Percentiles rank a stretch among this genome's conserved stretches.
These are phyloP conservation scores for Iguana delicatissima DNA, from an alignment of 2,797 vertebrate species.

Conservation along the genomic window DNA sequence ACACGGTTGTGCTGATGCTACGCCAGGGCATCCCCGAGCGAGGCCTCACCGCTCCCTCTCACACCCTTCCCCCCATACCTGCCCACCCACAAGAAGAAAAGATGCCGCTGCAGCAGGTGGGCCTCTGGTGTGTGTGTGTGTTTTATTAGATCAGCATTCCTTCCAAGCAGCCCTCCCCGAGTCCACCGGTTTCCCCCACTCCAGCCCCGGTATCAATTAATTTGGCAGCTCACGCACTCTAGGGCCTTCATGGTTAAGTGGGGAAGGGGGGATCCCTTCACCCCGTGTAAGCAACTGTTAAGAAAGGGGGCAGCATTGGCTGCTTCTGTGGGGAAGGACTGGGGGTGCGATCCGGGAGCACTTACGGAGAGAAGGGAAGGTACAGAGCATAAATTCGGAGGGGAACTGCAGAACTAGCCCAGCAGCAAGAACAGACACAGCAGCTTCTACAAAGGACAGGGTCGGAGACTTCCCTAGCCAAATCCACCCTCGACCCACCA, in stretches of 20 bases:
- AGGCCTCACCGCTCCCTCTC: too few relatives aligned
- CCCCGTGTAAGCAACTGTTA: too few relatives aligned
- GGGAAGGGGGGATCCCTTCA: too few relatives aligned
- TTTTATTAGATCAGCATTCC: constrained; percentile 32
- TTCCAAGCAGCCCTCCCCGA: not conserved
- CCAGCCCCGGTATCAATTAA: not conserved
- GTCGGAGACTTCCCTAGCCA: not conserved
- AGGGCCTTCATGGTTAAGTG: not conserved
- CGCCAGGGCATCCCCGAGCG: too few relatives aligned
- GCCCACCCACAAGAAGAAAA: not conserved
- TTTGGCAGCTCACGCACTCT: not conserved
- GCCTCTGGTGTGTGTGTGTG: constrained; percentile 16
- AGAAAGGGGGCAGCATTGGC: not conserved
- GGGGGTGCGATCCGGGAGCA: not conserved
- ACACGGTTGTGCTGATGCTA: too few relatives aligned
- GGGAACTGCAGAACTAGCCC: not conserved
- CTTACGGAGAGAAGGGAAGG: not conserved
- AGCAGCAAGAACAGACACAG: constrained; percentile 19
- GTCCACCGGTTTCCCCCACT: not conserved
- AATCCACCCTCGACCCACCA: constrained; percentile 13
- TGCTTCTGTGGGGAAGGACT: not conserved
- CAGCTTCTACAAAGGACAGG: constrained; percentile 8
- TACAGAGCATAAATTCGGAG: not conserved
- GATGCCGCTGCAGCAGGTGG: not conserved
- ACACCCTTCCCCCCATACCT: not conserved